A percentile compares a stretch with the other conserved stretches of the same genome.
Evolutionary conservation across 2,113 vertebrate genomes (phyloP).

Genomic region (Zosterops pallidus): DNA sequence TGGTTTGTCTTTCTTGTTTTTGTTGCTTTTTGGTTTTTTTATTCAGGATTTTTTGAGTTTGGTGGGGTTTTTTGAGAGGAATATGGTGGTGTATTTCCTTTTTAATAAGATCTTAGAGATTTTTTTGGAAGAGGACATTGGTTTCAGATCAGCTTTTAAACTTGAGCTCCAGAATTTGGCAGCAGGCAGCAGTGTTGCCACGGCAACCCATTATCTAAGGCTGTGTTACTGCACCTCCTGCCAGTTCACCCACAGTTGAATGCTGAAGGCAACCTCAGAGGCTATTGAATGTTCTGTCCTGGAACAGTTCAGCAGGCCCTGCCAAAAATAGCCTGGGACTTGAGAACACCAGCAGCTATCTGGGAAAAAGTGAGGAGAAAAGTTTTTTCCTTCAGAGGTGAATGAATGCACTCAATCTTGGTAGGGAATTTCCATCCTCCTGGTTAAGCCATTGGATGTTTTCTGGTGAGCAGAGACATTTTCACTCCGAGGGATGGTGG

Average conservation of each 20-base stretch:
- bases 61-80: neutral
- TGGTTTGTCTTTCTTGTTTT: neutral
- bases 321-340: neutral
- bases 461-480: neutral
- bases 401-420: rapidly evolving
- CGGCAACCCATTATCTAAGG: conserved; percentile 9
- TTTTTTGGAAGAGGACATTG: conserved; percentile 16
- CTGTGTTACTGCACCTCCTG: neutral
- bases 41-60: neutral
- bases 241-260: neutral
- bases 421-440: neutral
- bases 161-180: conserved; percentile 31
- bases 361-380: neutral
- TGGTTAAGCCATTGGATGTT: rapidly evolving
- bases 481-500: neutral
- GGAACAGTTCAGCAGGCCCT: neutral
- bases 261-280: conserved; percentile 20
- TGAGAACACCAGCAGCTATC: neutral
- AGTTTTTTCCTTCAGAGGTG: neutral
- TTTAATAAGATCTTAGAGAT: neutral
- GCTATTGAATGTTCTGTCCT: neutral
- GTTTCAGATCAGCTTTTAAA: conserved; percentile 42
- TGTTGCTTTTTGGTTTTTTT: neutral
- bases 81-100: neutral
- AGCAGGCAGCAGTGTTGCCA: conserved; percentile 39